Evolutionary conservation across 2,113 vertebrate genomes (phyloP), one percentile per base, ranked within the genome.

Genomic region (Myxocyprinus asiaticus): DNA sequence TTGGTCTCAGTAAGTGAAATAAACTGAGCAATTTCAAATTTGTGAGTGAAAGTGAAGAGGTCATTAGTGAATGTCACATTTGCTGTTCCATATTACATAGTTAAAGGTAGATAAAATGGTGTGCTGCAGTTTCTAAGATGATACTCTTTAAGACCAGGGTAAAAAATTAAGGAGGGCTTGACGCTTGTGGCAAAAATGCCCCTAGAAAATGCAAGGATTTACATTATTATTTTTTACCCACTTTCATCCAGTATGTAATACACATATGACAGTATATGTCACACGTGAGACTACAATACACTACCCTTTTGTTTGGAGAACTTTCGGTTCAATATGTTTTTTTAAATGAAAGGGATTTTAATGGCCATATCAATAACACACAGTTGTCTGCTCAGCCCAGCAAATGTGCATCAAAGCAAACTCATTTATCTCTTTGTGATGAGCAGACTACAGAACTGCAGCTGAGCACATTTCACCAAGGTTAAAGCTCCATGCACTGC

Each of bases 361-460:
- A 43, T 78, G 50, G 53, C 55, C 56, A 69, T 76, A 67, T 62
- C 71, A 67, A 71, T 67, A 72, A 81, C 51, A 76, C 58, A 63
- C 76, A 33, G 47, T 56, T 67, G 55, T 76, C 44, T 62, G 45
- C 76, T 77, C 66, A 68, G 48, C 43, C 62, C 44, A 82, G 78
- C 74, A 63, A 74, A 73, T 77, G 73, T 80, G 45, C 78, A 53
- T 66, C 65, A 44, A 64, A 82, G 64, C 12, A 43, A 43, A 50
- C 44, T 43, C 44, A 61, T 67, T 83, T 51, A 58, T 63, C 48
- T 76, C 9, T 56, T 45, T 45, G 51, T 33, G 17, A 65, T 76
- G 73, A 43, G 48, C 47, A 65, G 48, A 48, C 66, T 14, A n/a
- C 53, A 10, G 42, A 47, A 14, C 66, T 56, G 8, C 48, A 76